A percentile compares a stretch with the other conserved stretches of the same genome.
Evolutionary conservation across 35 echinoderm and acorn worm species (phyloP).

Genomic region (Acanthaster planci): DNA sequence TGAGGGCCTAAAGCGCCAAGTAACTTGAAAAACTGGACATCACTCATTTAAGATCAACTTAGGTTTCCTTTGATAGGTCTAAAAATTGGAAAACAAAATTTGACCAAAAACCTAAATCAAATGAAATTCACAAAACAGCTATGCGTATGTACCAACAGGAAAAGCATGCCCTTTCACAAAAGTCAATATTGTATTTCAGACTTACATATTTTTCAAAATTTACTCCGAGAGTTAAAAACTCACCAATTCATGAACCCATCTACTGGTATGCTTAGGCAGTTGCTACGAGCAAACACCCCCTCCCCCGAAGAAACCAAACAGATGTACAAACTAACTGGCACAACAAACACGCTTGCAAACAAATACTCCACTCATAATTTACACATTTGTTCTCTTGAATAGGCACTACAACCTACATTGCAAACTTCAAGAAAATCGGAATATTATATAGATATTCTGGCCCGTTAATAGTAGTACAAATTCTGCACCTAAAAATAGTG

Average conservation of each 20-base stretch:
- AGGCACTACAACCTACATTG: not conserved
- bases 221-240: not conserved
- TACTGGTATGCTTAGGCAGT: too few relatives aligned
- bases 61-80: too few relatives aligned
- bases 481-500: conserved; percentile 7
- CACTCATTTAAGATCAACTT: too few relatives aligned
- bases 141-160: too few relatives aligned
- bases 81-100: not conserved
- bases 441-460: conserved; percentile 14
- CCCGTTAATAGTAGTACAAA: conserved; percentile 20
- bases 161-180: conserved; percentile 8
- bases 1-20: too few relatives aligned
- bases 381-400: not conserved
- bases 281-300: too few relatives aligned
- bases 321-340: conserved; percentile 3
- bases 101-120: not conserved
- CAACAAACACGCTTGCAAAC: not conserved
- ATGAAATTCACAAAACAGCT: not conserved
- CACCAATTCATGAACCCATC: too few relatives aligned
- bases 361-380: not conserved
- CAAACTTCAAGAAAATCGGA: too few relatives aligned
- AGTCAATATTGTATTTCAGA: conserved; percentile 15
- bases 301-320: not conserved
- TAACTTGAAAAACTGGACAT: too few relatives aligned
- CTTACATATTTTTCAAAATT: not conserved